Base-by-base conservation (phyloP, 2,797 vertebrate species). In the Characodon lateralis region DNA sequence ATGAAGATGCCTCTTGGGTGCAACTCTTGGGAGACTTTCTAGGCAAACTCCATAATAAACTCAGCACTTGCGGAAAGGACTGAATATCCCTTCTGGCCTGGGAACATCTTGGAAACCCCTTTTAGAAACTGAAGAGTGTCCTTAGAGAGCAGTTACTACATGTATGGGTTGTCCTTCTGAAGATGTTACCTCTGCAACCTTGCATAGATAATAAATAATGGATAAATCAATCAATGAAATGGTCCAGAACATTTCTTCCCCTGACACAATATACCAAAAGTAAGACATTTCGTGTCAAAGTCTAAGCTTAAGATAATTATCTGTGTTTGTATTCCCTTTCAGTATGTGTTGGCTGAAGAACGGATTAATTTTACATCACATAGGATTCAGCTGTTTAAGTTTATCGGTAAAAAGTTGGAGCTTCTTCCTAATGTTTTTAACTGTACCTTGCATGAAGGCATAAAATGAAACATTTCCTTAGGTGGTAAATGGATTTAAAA, bases 401-500 rank as follows among this genome's bases (percentile, higher is more conserved):
- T 68, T 2, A 68, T 22, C 12, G 43, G 39, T 43, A 13, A 39
- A 24, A 43, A 43, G n/a, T 22, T 14, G 5, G 39, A 70, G 43
- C 13, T 70, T 2, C 66, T 6, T 70, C 43, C 48, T n/a, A 26
- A 46, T 48, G 66, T 70, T 70, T 4, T 48, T 48, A 48, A 26
- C n/a, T 26, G 41, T 69, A 41, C 41, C 66, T 69, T 43, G 22
- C 6, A 69, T n/a, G 43, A 41, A 6, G 43, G 46, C 5, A 46
- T 4, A 20, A 53, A 22, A 53, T 43, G 13, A 70, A 26, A 70
- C 41, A 70, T 26, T 70, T 70, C 41, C 66, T 26, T 26, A 6
- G 43, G 43, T 70, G 43, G 66, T 46, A 26, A 70, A 46, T 70
- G 66, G 43, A 46, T 70, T 70, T 16, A 48, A 69, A 66, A 26